A percentile compares a stretch with the other conserved stretches of the same genome.
These are phyloP conservation scores for Vanessa cardui DNA, from an alignment of 2,888 invertebrate species.

Conservation along the genomic window DNA sequence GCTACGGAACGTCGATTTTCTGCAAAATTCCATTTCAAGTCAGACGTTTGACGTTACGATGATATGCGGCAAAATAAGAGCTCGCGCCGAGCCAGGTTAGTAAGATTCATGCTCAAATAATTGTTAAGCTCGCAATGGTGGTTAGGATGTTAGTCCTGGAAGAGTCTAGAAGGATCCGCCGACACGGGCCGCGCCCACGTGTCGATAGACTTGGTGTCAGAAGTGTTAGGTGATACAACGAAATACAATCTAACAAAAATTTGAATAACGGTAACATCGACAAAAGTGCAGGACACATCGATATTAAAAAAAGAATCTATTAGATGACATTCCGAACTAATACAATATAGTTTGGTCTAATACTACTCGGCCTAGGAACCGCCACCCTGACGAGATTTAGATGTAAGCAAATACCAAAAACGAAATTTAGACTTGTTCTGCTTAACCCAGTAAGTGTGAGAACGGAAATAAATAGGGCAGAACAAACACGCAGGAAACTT, in stretches of 20 bases:
- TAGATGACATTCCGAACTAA: slow-evolving; percentile 80
- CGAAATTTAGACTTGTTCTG: slow-evolving; percentile 84
- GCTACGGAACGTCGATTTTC: slow-evolving; percentile 84
- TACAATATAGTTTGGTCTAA: slow-evolving; percentile 60
- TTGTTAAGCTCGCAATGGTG: slow-evolving; percentile 81
- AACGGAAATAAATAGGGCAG: slow-evolving; percentile 65
- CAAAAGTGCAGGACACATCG: slow-evolving; percentile 68
- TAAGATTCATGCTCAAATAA: slow-evolving; percentile 79
- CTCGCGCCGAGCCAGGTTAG: slow-evolving; percentile 79
- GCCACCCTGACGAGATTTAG: slow-evolving; percentile 76
- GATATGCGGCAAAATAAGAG: slow-evolving; percentile 79
- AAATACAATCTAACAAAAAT: slow-evolving; percentile 80
- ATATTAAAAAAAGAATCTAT: slow-evolving; percentile 69
- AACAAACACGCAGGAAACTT: slow-evolving; percentile 70
- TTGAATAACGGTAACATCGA: slow-evolving; percentile 74
- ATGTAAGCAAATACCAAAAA: slow-evolving; percentile 82
- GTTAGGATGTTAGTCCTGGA: slow-evolving; percentile 75
- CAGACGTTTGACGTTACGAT: slow-evolving; percentile 74
- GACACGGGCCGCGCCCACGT: slow-evolving; percentile 63
- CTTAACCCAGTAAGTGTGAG: slow-evolving; percentile 63
- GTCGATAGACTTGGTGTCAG: slow-evolving; percentile 46
- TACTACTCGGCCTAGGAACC: slow-evolving; percentile 79
- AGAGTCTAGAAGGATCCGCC: slow-evolving; percentile 72
- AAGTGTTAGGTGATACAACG: slow-evolving; percentile 79
- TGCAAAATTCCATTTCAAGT: slow-evolving; percentile 81